Conservation (phyloP, 2,113 vertebrate species). For the Agapornis roseicollis region DNA sequence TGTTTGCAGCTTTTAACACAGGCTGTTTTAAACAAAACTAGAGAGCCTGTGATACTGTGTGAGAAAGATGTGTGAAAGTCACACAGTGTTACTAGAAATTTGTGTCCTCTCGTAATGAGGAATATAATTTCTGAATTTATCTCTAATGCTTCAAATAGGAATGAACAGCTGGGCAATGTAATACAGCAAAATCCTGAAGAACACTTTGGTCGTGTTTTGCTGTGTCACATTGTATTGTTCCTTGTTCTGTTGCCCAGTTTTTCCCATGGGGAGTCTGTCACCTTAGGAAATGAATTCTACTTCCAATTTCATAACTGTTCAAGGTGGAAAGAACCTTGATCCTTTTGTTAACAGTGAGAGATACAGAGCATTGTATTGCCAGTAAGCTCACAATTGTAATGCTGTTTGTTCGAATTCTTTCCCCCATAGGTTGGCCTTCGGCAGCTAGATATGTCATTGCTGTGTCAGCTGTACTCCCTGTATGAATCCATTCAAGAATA, state of each 20-base stretch:
- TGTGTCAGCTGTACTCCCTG: slow-evolving; percentile 96
- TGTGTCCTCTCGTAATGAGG: background rate
- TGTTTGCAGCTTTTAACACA: background rate
- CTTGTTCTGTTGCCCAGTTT: background rate
- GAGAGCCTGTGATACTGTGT: background rate
- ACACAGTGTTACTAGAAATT: background rate
- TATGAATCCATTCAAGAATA: slow-evolving; percentile 99
- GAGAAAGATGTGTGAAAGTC: background rate
- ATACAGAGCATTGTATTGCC: background rate
- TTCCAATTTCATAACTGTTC: background rate
- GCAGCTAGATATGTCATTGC: slow-evolving; percentile 97
- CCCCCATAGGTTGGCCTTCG: slow-evolving; percentile 89
- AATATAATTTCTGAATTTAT: background rate
- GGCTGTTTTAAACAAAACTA: background rate
- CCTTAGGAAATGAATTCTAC: background rate
- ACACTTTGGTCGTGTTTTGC: background rate
- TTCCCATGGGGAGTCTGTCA: background rate
- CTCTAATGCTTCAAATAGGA: background rate
- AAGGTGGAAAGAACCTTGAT: background rate
- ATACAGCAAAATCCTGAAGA: background rate
- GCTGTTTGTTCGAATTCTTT: background rate
- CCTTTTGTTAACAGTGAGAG: background rate
- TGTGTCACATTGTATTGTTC: background rate
- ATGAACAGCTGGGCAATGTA: background rate
- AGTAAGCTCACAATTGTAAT: background rate